Percentiles rank a stretch among this genome's conserved stretches.
Conservation (phyloP, 2,797 vertebrate species). For the Sebastes taczanowskii region DNA sequence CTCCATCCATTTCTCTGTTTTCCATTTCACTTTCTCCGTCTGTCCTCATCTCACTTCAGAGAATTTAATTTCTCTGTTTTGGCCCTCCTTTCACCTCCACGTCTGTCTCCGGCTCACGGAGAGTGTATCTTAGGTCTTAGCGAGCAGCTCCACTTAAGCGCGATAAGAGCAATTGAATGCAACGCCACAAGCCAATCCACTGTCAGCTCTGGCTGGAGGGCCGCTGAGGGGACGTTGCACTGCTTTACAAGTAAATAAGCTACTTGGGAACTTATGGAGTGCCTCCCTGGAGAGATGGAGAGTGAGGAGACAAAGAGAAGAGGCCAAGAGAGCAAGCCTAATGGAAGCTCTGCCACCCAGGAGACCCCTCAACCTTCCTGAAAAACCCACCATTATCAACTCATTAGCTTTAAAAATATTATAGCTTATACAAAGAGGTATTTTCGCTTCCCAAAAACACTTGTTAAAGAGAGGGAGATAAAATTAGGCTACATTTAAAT, state of each 20-base stretch:
- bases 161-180: conserved; percentile 57
- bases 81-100: conserved; percentile 8
- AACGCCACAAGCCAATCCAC: conserved; percentile 38
- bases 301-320: conserved; percentile 28
- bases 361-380: conserved; percentile 27
- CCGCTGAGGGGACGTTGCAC: conserved; percentile 10
- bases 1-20: neutral
- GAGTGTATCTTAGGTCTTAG: conserved; percentile 31
- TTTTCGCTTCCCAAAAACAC: neutral
- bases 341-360: conserved; percentile 41
- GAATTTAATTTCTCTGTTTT: conserved; percentile 17
- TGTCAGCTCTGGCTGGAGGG: conserved; percentile 35
- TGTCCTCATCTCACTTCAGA: conserved; percentile 21
- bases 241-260: conserved; percentile 61
- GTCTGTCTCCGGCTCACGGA: neutral
- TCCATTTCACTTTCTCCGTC: neutral
- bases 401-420: conserved; percentile 8
- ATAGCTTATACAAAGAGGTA: neutral
- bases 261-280: conserved; percentile 56
- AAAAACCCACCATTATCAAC: conserved; percentile 15
- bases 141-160: conserved; percentile 44
- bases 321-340: conserved; percentile 48
- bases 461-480: neutral
- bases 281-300: conserved; percentile 36
- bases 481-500: neutral